phyloP scores from a whole-genome alignment of 2,113 vertebrate species.

The Phalacrocorax brasilianus region DNA sequence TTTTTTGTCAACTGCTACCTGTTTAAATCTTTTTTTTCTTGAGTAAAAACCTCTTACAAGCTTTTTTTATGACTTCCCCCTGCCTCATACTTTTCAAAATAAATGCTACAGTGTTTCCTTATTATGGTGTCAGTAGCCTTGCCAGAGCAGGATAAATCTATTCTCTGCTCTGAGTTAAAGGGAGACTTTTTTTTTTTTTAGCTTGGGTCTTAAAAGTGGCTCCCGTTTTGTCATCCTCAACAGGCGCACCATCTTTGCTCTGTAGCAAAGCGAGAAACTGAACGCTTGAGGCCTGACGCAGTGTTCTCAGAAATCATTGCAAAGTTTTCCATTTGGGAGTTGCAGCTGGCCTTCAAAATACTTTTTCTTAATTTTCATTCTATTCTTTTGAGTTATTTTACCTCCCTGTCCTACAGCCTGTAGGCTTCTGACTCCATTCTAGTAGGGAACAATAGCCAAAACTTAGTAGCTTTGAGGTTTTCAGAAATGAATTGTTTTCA shows the following conservation, averaged over 20 bases:
- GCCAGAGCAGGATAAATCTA: neutral
- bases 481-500: neutral
- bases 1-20: neutral
- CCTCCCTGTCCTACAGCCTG: neutral
- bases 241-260: neutral
- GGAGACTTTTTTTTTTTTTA: neutral
- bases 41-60: neutral
- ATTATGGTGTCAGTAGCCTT: neutral
- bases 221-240: neutral
- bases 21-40: neutral
- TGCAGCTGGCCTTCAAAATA: neutral
- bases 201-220: neutral
- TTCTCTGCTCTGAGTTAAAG: neutral
- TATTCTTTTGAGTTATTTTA: neutral
- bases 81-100: neutral
- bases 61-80: neutral
- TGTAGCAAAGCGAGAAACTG: neutral
- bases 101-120: neutral
- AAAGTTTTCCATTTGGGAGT: neutral
- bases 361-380: neutral
- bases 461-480: neutral
- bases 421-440: neutral
- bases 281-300: neutral
- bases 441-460: neutral
- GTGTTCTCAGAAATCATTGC: neutral